phyloP scores from a whole-genome alignment of 2,888 invertebrate species.

The Ferrisia virgata region DNA sequence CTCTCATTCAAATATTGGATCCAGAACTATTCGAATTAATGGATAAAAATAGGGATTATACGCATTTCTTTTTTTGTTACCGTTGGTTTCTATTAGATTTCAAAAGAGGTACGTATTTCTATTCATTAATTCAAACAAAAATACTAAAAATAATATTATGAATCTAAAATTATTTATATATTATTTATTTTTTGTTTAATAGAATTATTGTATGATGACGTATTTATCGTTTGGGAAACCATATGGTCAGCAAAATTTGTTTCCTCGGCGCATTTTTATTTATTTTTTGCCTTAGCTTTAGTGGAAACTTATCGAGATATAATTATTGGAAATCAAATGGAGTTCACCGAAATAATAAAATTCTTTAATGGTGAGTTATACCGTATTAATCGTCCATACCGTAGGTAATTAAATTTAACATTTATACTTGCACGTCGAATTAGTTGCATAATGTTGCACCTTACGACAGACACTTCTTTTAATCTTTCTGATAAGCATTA shows the following conservation, averaged over 20 bases:
- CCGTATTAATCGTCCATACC: not conserved
- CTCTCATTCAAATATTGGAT: conserved; percentile 82
- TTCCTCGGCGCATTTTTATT: conserved; percentile 82
- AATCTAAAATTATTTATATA: too few species aligned
- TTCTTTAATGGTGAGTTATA: conserved; percentile 84
- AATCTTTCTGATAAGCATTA: not conserved
- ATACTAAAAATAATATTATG: too few species aligned
- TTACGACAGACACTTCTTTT: not conserved
- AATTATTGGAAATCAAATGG: conserved; percentile 92
- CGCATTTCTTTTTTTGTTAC: conserved; percentile 96
- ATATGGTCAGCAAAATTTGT: conserved; percentile 92
- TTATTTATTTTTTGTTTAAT: conserved; percentile 48
- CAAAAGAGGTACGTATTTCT: conserved; percentile 64
- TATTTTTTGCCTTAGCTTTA: conserved; percentile 87
- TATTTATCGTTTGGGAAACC: conserved; percentile 89
- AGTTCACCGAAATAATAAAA: conserved; percentile 96
- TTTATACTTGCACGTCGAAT: not conserved
- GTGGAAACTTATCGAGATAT: conserved; percentile 91
- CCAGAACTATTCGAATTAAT: conserved; percentile 90
- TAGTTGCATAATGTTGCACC: not conserved
- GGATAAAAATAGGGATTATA: conserved; percentile 93
- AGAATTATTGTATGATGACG: conserved; percentile 88
- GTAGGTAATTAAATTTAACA: not conserved
- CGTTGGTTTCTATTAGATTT: conserved; percentile 96
- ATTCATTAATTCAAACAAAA: not conserved